phyloP scores from a whole-genome alignment of 2,888 invertebrate species.

The Apodemia mormo region DNA sequence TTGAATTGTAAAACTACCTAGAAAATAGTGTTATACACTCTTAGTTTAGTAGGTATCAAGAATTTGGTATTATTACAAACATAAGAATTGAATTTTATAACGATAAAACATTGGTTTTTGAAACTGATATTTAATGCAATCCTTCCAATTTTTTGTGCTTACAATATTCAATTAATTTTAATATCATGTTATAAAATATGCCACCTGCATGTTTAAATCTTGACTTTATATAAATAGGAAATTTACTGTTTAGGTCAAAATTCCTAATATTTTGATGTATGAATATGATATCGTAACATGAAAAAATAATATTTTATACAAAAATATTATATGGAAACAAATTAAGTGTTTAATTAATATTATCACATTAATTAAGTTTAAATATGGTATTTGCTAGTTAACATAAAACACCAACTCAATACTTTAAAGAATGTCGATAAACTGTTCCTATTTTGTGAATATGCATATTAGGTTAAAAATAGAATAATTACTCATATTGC shows the following conservation, averaged over 20 bases:
- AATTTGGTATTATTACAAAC: not conserved
- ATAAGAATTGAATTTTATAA: not conserved
- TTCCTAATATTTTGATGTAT: too few relatives aligned
- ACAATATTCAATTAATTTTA: too few relatives aligned
- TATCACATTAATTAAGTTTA: not conserved
- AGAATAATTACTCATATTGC: conserved; percentile 27
- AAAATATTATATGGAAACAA: too few relatives aligned
- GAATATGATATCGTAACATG: too few relatives aligned
- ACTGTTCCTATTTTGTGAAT: conserved; percentile 22
- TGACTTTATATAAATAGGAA: too few relatives aligned
- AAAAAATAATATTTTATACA: too few relatives aligned
- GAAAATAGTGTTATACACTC: not conserved
- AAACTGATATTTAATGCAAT: too few relatives aligned
- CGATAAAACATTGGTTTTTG: not conserved
- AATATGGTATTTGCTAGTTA: not conserved
- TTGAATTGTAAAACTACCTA: not conserved
- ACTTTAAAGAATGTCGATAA: conserved; percentile 13
- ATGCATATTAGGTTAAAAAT: conserved; percentile 18
- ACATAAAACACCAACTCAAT: conserved; percentile 14
- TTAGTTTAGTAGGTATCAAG: not conserved
- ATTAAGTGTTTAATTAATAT: not conserved
- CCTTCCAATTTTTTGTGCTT: too few relatives aligned
- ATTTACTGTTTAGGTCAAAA: too few relatives aligned
- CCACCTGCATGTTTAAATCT: too few relatives aligned
- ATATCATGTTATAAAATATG: too few relatives aligned